Evolutionary conservation across 2,888 invertebrate species (phyloP), one percentile per base, ranked within the genome.

Genomic region (Ophraella communa): DNA sequence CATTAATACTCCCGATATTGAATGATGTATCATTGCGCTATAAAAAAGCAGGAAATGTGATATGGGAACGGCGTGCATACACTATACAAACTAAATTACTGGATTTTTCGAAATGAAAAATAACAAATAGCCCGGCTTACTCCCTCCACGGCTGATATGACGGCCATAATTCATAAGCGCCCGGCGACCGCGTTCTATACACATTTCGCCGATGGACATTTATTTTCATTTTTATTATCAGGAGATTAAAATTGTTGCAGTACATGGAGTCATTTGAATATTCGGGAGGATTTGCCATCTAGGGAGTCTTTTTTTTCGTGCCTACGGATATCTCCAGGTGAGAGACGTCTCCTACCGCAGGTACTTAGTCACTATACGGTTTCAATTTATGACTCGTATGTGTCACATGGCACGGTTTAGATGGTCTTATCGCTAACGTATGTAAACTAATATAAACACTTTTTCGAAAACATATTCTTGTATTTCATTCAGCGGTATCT

Each of bases 1-100:
- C 71, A 71, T 71, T 71, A 71, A 71, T 71, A 69, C 71, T 71
- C 79, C 79, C 82, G 82, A 83, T 83, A 82, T 82, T 82, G 83
- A 83, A 82, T 83, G 83, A 82, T 82, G 83, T 82, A 82, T 82
- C 82, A 82, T 82, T 81, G 82, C 80, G 81, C 82, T 80, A 82
- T 82, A 83, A 82, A 83, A 82, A 81, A 81, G 80, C 82, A 82
- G 82, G 82, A 82, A 83, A 82, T 82, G 82, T 81, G 83, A 83
- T 83, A 83, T 79, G 82, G 80, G 80, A 79, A 74, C 78, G 76
- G 76, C 75, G 77, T 78, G 78, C 77, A 79, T 77, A 78, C 79
- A 79, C 80, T 81, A 81, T 80, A 81, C 81, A 82, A 82, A 82
- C 82, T 82, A 82, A 82, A 82, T 82, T 82, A 82, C 82, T 80